Percentiles rank a stretch among this genome's conserved stretches.
Conservation (phyloP, 2,888 invertebrate genomes). For the Tethea ocularis region DNA sequence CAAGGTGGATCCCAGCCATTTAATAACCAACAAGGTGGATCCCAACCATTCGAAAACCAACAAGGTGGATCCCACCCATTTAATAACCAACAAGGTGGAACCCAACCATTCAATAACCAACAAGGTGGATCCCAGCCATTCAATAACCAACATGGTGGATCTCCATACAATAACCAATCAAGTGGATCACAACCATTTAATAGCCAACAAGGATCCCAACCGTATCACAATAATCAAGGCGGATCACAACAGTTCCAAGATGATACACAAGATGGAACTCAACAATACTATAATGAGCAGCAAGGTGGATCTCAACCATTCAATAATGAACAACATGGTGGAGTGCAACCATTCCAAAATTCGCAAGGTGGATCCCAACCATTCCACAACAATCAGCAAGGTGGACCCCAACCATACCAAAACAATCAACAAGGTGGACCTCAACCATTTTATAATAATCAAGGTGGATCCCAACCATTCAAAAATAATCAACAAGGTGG, state of each 20-base stretch:
- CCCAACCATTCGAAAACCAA: background rate
- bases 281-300: background rate
- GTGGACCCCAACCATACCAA: constrained; percentile 11
- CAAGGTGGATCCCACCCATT: background rate
- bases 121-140: background rate
- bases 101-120: background rate
- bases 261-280: background rate
- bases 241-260: background rate
- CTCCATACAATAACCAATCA: background rate
- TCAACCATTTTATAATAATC: background rate
- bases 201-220: background rate
- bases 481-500: constrained; percentile 6
- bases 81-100: background rate
- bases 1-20: background rate
- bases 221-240: background rate
- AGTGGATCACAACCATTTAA: background rate
- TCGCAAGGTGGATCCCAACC: background rate
- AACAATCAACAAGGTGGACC: constrained; percentile 16
- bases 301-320: constrained; percentile 1
- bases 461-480: constrained; percentile 1
- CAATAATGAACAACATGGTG: constrained; percentile 12
- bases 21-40: background rate
- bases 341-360: background rate
- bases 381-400: background rate
- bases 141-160: background rate